Base-by-base conservation (phyloP, 2,797 vertebrate genomes). In the Lacerta viridis region DNA sequence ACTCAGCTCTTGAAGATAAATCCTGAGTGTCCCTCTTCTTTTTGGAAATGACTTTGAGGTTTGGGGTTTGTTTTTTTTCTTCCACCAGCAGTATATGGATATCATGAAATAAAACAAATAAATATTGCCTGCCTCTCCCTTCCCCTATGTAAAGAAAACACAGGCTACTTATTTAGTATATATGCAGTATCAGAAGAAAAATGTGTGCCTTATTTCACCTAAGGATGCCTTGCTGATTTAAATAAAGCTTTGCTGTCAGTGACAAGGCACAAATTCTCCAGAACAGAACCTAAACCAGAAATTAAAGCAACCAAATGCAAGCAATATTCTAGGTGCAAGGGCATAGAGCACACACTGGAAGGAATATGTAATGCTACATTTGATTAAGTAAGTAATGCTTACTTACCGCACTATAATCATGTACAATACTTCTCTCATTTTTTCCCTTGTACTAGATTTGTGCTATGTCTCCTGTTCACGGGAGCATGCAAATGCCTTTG, bases 361-460 rank as follows among this genome's bases (percentile, higher is more conserved):
- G 50, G 50, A 55, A 55, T 55, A 55, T 55, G 50, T 46, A 33
- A 55, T 84, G 33, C 87, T 43, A 36, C 1, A 41, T 72, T 72
- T 79, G 61, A 75, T 74, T 17, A 86, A 76, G 36, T 86, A 61
- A 80, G 66, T 43, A 81, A 5, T 43, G 10, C 13, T 72, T 3
- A 39, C 46, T 89, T 90, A 74, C 20, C 83, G 41, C 41, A 41
- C 8, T 64, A 23, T n/a, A 64, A 59, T 0, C 43, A 0, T n/a
- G 72, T 66, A 15, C 15, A 1, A 27, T 81, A 39, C 39, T 39
- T 7, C 55, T 83, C 80, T 76, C 25, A 25, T 10, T 11, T 59
- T 87, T 55, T 55, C 41, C 33, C 0, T 41, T 39, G 3, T 18
- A 4, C 10, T 3, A 3, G 0, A 0, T 4, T 64, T 33, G 3